Base-by-base conservation (phyloP, 1,140 invertebrate genomes). In the Drosophila simulans region DNA sequence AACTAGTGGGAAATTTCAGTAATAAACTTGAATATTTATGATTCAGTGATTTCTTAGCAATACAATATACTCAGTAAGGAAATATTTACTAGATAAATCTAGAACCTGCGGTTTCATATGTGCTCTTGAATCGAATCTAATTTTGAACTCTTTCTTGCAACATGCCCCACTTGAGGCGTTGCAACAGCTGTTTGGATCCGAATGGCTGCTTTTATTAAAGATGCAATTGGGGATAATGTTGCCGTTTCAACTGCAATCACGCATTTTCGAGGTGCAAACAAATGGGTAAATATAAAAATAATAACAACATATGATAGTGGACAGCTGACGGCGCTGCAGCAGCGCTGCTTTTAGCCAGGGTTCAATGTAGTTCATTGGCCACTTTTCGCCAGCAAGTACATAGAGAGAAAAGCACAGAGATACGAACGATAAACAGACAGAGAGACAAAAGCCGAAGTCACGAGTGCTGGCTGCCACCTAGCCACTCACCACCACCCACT, bases 291-390 rank as follows among this genome's bases (percentile, higher is more conserved):
- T 27, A 64, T 48, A 53, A 62, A 22, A 63, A 74, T 43, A 65
- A 52, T 49, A 59, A 62, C 17, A 80, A 77, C 78, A 80, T 63
- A 84, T 84, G 81, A 83, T 55, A 63, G 22, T 69, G 59, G 70
- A 88, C 81, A 86, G 81, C 81, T 76, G 80, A 73, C 80, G 49
- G 43, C 20, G 27, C 74, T 71, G 75, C 60, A 64, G 80, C 69
- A 43, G 22, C 49, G 45, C 63, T 45, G 65, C 64, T 65, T 17
- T 68, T 22, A n/a, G 46, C 64, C 73, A 85, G 83, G 85, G 82
- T 85, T 85, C 82, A 85, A 85, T 85, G 82, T 81, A 85, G 82
- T 85, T 85, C 82, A 85, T 85, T 86, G 82, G 82, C 82, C 82
- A 85, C 77, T 85, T 85, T 85, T 85, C 74, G 77, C 82, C 68